phyloP scores from a whole-genome alignment of 2,888 invertebrate genomes.

The Tuta absoluta region DNA sequence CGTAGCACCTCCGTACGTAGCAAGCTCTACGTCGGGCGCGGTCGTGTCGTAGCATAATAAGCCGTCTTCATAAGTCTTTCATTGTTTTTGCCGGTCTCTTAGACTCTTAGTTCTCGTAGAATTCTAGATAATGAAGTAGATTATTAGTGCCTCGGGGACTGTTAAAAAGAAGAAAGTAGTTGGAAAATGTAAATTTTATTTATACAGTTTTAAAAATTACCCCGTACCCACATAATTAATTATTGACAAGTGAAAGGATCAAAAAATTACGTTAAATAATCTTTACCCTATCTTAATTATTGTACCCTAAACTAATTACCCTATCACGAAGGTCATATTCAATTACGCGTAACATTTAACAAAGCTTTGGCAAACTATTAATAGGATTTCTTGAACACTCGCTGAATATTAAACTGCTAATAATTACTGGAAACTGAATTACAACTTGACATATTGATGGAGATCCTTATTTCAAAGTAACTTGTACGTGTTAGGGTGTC shows the following conservation, averaged over 20 bases:
- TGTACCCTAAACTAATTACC: neutral
- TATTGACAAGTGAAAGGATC: too few species aligned
- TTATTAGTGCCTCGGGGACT: neutral
- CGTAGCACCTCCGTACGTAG: slow-evolving; percentile 47
- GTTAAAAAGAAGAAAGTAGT: neutral
- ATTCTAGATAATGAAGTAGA: slow-evolving; percentile 26
- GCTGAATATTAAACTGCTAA: slow-evolving; percentile 6
- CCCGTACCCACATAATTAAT: too few species aligned
- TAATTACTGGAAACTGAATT: slow-evolving; percentile 36
- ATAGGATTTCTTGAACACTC: slow-evolving; percentile 11
- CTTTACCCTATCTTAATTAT: too few species aligned
- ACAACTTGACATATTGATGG: neutral
- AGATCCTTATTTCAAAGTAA: neutral
- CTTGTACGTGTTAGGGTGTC: neutral
- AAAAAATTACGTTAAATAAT: too few species aligned
- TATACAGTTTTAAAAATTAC: too few species aligned
- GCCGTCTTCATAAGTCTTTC: slow-evolving; percentile 49
- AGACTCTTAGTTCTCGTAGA: slow-evolving; percentile 29
- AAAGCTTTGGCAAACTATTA: slow-evolving; percentile 4
- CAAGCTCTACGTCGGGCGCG: slow-evolving; percentile 53
- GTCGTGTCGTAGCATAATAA: slow-evolving; percentile 63
- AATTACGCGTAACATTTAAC: slow-evolving; percentile 22
- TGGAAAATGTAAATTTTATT: neutral
- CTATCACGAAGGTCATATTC: slow-evolving; percentile 2
- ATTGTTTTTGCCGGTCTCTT: slow-evolving; percentile 42